Percentiles rank a stretch among this genome's conserved stretches.
Evolutionary conservation across 2,797 vertebrate genomes (phyloP).

Genomic region (Hydrolagus colliei): DNA sequence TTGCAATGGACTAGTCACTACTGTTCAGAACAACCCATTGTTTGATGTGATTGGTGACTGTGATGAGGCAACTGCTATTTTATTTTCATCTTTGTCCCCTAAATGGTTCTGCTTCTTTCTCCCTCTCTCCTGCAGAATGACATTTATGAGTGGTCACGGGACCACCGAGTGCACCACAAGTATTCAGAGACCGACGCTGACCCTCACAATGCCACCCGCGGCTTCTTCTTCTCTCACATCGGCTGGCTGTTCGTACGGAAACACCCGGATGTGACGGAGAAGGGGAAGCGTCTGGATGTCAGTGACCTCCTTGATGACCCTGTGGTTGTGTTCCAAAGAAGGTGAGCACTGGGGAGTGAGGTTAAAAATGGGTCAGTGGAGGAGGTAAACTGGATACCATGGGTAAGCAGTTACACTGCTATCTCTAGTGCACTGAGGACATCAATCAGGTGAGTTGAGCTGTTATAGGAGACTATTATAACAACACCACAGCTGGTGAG

Average conservation of each 20-base stretch:
- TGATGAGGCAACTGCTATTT: no score
- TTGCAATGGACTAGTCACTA: no score
- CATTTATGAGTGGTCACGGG: conserved; percentile 66
- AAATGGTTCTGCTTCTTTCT: background rate
- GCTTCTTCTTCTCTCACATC: conserved; percentile 67
- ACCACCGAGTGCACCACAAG: conserved; percentile 69
- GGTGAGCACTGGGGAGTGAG: conserved; percentile 47
- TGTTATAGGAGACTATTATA: no score
- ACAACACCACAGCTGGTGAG: no score
- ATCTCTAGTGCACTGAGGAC: no score
- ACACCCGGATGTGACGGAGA: conserved; percentile 64
- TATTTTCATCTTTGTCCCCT: background rate
- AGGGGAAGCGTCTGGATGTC: conserved; percentile 61
- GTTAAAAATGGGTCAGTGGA: background rate
- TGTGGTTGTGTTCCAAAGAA: conserved; percentile 64
- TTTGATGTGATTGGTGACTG: no score
- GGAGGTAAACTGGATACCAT: no score
- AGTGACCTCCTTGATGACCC: conserved; percentile 63
- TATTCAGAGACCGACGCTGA: conserved; percentile 66
- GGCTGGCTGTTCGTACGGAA: conserved; percentile 67
- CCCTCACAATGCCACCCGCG: conserved; percentile 59
- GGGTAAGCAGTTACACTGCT: no score
- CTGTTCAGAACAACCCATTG: no score
- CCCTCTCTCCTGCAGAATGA: conserved; percentile 52
- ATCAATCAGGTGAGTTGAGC: no score